Evolutionary conservation across 2,797 vertebrate genomes (phyloP), one percentile per base, ranked within the genome.

Genomic region (Parambassis ranga): DNA sequence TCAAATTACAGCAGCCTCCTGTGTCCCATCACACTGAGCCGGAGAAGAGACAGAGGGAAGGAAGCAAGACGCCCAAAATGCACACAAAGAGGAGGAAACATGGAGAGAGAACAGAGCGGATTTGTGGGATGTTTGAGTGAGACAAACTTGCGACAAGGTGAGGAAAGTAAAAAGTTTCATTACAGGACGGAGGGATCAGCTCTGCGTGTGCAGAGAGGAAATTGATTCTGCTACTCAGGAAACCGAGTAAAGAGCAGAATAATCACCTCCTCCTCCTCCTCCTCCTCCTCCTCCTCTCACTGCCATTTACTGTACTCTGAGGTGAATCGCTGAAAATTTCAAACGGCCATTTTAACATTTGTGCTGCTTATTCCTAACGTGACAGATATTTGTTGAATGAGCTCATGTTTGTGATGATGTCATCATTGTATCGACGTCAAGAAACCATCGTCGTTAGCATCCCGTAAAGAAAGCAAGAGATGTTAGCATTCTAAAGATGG

Each of bases 1-100:
- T 88, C 77, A 87, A 85, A 89, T 85, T 83, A 82, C 76, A 83
- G 53, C 70, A 82, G 67, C 78, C 85, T 85, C 77, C 63, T 73
- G 77, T 73, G 83, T 73, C 78, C 72, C 39, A 72, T 81, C 79
- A 72, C 67, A 64, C 64, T 36, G 53, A 68, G 69, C 38, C 50
- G 61, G 38, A 38, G 49, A 65, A 32, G 38, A 57, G 58, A 53
- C 14, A 38, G 28, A 51, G 18, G 49, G 47, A 48, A 11, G 14
- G 36, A 16, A 14, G 13, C n/a, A n/a, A n/a, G n/a, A n/a, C n/a
- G n/a, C n/a, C n/a, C n/a, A n/a, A n/a, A n/a, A n/a, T n/a, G n/a
- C n/a, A n/a, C n/a, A n/a, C 11, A 36, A 18, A 19, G 16, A 24
- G 53, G 13, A 46, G 33, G 39, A 9, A 50, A 51, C n/a, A 37